Base-by-base conservation (phyloP, 2,797 vertebrate species). In the Atherinosoma microstoma region DNA sequence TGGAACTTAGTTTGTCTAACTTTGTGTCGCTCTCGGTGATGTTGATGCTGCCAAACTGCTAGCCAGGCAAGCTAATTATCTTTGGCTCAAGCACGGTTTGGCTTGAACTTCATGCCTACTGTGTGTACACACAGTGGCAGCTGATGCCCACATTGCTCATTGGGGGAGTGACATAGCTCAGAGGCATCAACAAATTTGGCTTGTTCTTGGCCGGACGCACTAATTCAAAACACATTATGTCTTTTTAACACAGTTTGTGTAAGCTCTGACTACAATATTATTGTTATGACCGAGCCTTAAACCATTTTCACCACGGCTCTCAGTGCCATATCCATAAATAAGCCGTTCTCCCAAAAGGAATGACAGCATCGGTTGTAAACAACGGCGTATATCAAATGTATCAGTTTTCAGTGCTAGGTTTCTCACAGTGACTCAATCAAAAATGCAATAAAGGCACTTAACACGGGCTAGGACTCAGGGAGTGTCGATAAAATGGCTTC, bases 51-150 rank as follows among this genome's bases (percentile, higher is more conserved):
- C 70, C 79, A 81, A 77, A 79, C 65, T 66, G 53, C 79, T 78
- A 76, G 73, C 76, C 73, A 35, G 66, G 70, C 64, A 49, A 76
- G 80, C 82, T 83, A 89, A 87, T 87, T 84, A 80, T 83, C 58
- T 79, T 89, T 87, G 83, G 86, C 88, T 84, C 66, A 7, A 38
- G 81, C 68, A 18, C 69, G 53, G 62, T 85, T 89, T 92, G 87
- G 90, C 88, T 61, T 72, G 60, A 82, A 69, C 66, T 47, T 62
- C 34, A 58, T 58, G 79, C 86, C 65, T 65, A 79, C 79, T 74
- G 81, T 74, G 83, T 79, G 82, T 70, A 73, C 84, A 79, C 82
- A 80, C 71, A 73, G 80, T 85, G 75, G 80, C 89, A 88, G 87
- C 84, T 84, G 85, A 76, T 80, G 78, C 86, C 87, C 81, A 77